phyloP scores from a whole-genome alignment of 2,888 invertebrate genomes.

The Luperina testacea region DNA sequence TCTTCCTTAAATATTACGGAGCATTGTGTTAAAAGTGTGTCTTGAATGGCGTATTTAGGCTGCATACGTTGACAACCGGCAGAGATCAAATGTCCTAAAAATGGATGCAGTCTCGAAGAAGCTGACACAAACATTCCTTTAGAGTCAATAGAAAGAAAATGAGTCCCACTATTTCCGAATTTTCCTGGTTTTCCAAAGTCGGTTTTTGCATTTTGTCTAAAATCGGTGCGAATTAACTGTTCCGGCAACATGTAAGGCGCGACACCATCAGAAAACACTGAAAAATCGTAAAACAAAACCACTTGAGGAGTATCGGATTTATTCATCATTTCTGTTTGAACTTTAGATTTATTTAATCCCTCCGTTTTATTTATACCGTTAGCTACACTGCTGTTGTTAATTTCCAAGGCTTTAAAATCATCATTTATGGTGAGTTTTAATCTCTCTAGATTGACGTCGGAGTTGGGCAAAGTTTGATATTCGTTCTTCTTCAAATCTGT shows the following conservation, averaged over 20 bases:
- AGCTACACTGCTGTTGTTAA: constrained; percentile 16
- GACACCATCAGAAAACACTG: constrained; percentile 69
- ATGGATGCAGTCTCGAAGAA: constrained; percentile 77
- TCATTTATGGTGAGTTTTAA: constrained; percentile 25
- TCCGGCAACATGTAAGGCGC: constrained; percentile 70
- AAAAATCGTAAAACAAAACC: constrained; percentile 77
- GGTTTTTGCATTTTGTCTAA: constrained; percentile 23
- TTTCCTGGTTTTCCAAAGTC: constrained; percentile 50
- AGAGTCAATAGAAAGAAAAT: constrained; percentile 76
- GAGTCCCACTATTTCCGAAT: constrained; percentile 38
- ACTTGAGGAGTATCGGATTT: constrained; percentile 66
- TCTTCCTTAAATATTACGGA: constrained; percentile 74
- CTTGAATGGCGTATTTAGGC: constrained; percentile 79
- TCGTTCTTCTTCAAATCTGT: constrained; percentile 59
- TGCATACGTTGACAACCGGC: constrained; percentile 74
- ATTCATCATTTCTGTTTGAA: constrained; percentile 30
- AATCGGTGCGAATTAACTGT: constrained; percentile 51
- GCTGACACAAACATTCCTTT: constrained; percentile 83
- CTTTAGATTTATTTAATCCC: constrained; percentile 62
- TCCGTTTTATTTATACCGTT: constrained; percentile 28
- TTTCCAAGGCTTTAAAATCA: constrained; percentile 8
- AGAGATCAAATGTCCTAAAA: constrained; percentile 77
- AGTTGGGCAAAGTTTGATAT: constrained; percentile 50
- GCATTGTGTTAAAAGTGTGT: constrained; percentile 78
- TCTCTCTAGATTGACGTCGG: constrained; percentile 15